These are phyloP conservation scores for Leptinotarsa texana DNA, from an alignment of 1,140 invertebrate genomes.

Conservation along the genomic window DNA sequence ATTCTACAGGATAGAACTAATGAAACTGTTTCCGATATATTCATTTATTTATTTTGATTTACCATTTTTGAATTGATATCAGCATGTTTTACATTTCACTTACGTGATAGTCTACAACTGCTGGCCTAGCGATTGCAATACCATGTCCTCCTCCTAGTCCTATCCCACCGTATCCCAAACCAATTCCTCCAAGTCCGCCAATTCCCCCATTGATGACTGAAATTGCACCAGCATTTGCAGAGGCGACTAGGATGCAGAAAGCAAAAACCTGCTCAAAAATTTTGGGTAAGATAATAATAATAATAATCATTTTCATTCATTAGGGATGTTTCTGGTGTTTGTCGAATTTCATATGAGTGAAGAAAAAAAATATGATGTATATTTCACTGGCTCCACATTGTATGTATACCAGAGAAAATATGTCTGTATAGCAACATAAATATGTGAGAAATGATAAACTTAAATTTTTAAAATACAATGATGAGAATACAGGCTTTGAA, in stretches of 20 bases:
- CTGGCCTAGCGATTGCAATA: constrained; percentile 16
- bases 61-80: not conserved
- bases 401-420: no score
- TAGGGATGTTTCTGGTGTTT: no score
- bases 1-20: not conserved
- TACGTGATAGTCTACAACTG: constrained; percentile 23
- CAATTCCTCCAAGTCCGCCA: constrained; percentile 10
- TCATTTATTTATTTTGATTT: not conserved
- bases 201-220: constrained; percentile 16
- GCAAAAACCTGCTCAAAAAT: constrained; percentile 26
- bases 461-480: no score
- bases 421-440: no score
- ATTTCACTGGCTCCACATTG: no score
- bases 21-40: not conserved
- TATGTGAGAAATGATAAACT: no score
- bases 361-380: no score
- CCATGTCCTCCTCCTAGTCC: constrained; percentile 15
- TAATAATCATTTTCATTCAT: no score
- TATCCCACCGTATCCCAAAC: constrained; percentile 15
- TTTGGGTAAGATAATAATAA: no score
- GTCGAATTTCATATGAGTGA: no score
- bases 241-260: constrained; percentile 21
- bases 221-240: constrained; percentile 21
- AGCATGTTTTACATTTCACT: not conserved
- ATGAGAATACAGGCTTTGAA: no score